These are phyloP conservation scores for Catharus fuscescens DNA, from an alignment of 2,113 vertebrate genomes.

Conservation along the genomic window DNA sequence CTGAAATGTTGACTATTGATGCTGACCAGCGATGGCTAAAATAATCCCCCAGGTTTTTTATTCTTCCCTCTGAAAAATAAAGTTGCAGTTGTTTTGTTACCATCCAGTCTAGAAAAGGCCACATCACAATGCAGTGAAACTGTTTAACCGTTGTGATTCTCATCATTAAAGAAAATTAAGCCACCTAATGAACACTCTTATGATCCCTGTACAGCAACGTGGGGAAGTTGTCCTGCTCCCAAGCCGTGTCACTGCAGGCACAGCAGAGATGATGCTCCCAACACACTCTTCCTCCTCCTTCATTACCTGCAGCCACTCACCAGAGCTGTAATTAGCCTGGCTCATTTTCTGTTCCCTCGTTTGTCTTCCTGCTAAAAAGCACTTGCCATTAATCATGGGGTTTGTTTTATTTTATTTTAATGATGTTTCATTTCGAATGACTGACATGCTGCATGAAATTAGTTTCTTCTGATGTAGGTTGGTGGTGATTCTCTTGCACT, in stretches of 20 bases:
- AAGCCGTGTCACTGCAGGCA: background rate
- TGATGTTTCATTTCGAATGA: constrained; percentile 6
- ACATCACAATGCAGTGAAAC: accelerated
- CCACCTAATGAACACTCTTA: background rate
- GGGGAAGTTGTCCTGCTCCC: background rate
- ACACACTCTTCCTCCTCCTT: background rate
- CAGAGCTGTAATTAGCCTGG: constrained; percentile 44
- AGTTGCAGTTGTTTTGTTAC: background rate
- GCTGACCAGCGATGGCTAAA: background rate
- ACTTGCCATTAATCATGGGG: constrained; percentile 2
- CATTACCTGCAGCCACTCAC: constrained; percentile 36
- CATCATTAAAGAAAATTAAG: background rate
- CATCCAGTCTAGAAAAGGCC: background rate
- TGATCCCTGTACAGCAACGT: background rate
- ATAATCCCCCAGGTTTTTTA: background rate
- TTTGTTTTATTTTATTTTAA: constrained; percentile 40
- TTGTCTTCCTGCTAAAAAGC: constrained; percentile 45
- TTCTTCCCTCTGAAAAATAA: background rate
- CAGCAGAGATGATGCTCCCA: background rate
- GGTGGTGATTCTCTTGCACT: background rate
- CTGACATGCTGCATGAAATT: background rate
- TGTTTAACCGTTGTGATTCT: background rate
- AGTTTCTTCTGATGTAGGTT: background rate
- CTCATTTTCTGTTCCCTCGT: constrained; percentile 37
- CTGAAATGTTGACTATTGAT: constrained; percentile 6